phyloP scores from a whole-genome alignment of 2,797 vertebrate genomes.

The Antrozous pallidus region DNA sequence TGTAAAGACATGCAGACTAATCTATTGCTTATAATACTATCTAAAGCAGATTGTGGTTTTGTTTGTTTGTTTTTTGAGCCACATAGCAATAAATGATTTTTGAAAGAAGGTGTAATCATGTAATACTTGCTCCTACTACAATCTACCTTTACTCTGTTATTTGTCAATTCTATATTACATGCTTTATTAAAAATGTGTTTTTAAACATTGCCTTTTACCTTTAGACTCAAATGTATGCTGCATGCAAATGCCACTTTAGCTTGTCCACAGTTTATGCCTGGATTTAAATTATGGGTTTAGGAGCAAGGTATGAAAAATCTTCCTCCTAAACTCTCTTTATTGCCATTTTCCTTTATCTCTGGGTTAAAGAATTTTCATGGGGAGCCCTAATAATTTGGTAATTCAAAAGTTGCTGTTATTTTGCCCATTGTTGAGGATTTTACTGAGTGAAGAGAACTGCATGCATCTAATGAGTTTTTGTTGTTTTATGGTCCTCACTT shows the following conservation, averaged over 20 bases:
- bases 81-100: not conserved
- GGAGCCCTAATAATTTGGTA: constrained; percentile 4
- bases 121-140: not conserved
- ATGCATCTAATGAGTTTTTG: not conserved
- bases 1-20: constrained; percentile 61
- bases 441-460: not conserved
- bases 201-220: not conserved
- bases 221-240: not conserved
- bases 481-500: constrained; percentile 38
- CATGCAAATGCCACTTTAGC: not conserved
- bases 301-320: not conserved
- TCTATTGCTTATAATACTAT: constrained; percentile 50
- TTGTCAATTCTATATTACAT: constrained; percentile 28
- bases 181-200: constrained; percentile 57
- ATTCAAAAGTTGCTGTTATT: not conserved
- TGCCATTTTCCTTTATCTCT: not conserved
- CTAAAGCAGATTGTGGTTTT: constrained; percentile 39
- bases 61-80: not conserved
- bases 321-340: not conserved
- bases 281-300: not conserved
- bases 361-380: constrained; percentile 17
- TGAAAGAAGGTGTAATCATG: constrained; percentile 5
- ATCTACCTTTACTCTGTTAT: constrained; percentile 39
- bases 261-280: not conserved
- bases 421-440: not conserved